These are phyloP conservation scores for Mayetiola destructor DNA, from an alignment of 2,888 invertebrate genomes.

Conservation along the genomic window DNA sequence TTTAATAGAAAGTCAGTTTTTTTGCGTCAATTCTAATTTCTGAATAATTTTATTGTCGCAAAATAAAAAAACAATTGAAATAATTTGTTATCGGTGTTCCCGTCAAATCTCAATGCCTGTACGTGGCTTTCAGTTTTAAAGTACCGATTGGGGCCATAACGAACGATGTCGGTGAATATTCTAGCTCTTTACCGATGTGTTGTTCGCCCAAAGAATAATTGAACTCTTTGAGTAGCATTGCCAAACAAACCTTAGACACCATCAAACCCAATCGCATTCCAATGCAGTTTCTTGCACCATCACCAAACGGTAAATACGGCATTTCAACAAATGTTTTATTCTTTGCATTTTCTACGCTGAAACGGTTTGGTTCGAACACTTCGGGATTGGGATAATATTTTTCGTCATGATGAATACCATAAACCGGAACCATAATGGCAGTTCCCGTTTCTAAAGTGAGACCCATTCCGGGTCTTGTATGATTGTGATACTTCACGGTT, in stretches of 20 bases:
- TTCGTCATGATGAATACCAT: slow-evolving; percentile 35
- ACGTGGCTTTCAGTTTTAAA: too few relatives aligned
- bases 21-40: too few relatives aligned
- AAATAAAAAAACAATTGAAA: too few relatives aligned
- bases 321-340: slow-evolving; percentile 18
- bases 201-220: too few relatives aligned
- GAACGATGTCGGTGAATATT: too few relatives aligned
- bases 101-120: too few relatives aligned
- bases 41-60: too few relatives aligned
- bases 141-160: too few relatives aligned
- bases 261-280: slow-evolving; percentile 21
- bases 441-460: slow-evolving; percentile 30
- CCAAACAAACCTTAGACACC: slow-evolving; percentile 4
- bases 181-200: too few relatives aligned
- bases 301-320: background rate
- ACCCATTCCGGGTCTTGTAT: slow-evolving; percentile 28
- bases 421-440: slow-evolving; percentile 29
- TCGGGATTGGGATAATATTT: slow-evolving; percentile 33
- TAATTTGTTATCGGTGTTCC: too few relatives aligned
- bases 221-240: background rate
- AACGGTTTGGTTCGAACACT: slow-evolving; percentile 35
- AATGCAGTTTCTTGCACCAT: slow-evolving; percentile 23
- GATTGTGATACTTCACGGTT: slow-evolving; percentile 32
- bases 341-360: slow-evolving; percentile 22
- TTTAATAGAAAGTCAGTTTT: too few relatives aligned